phyloP scores from a whole-genome alignment of 2,113 vertebrate species.

The Typhlomys cinereus region DNA sequence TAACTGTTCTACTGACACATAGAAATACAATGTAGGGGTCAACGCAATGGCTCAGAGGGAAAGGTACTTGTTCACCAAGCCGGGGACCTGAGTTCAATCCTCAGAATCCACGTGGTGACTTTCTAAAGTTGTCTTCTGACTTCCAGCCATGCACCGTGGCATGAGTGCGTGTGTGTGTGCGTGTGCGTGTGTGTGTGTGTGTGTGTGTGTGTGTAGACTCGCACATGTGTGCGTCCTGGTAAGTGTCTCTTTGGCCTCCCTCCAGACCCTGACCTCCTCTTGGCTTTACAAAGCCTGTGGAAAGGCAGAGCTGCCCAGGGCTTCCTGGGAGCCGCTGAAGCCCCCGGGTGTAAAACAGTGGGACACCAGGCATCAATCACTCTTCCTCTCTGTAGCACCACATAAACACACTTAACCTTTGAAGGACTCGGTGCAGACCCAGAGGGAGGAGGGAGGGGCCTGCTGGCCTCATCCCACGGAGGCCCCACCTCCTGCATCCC shows the following conservation, averaged over 20 bases:
- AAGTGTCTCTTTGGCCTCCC: not conserved
- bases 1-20: too few relatives aligned
- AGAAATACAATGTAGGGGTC: too few relatives aligned
- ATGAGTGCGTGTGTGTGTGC: too few relatives aligned
- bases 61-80: too few relatives aligned
- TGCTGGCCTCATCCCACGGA: not conserved
- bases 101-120: too few relatives aligned
- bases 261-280: not conserved
- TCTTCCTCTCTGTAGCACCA: not conserved
- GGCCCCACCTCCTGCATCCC: not conserved
- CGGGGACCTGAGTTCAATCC: too few relatives aligned
- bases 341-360: not conserved
- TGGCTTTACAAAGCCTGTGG: not conserved
- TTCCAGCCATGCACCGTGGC: too few relatives aligned
- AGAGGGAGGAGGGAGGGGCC: not conserved
- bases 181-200: too few relatives aligned
- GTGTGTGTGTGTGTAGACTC: too few relatives aligned
- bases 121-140: too few relatives aligned
- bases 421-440: not conserved
- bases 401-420: conserved; percentile 60
- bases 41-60: too few relatives aligned
- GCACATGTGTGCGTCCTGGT: too few relatives aligned
- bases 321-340: fast-evolving
- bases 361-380: conserved; percentile 18
- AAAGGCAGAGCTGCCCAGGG: not conserved